Base-by-base conservation (phyloP, 2,888 invertebrate species). In the Hyppa rectilinea region DNA sequence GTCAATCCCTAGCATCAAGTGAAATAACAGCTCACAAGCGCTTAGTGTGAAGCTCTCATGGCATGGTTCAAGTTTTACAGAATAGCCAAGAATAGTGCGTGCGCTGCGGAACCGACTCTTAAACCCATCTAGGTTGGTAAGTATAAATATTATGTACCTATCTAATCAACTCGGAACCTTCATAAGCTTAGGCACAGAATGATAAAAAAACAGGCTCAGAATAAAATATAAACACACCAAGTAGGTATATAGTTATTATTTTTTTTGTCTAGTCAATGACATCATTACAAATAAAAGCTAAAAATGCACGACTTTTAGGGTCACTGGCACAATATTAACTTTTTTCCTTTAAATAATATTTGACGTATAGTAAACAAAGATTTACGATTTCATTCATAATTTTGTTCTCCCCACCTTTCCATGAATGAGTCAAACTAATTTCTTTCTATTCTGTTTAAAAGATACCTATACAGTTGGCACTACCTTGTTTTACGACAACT, bases 371-470 rank as follows among this genome's bases (percentile, higher is more conserved):
- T 77, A 81, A 73, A 81, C 58, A 62, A 77, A 66, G 61, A 73
- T 68, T 79, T 78, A 73, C 78, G 71, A 55, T 72, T 78, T 71
- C 82, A 82, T 82, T 82, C 75, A 82, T 77, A 34, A 63, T 75
- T 73, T 70, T 62, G 61, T 67, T 38, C 49, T 64, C 79, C 83
- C 72, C 72, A 80, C 83, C 52, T 73, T 71, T 64, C 29, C 20
- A 62, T 71, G 85, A 82, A 82, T 82, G 85, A 83, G 64, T 34
- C 63, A 69, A 82, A 80, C 63, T 80, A 79, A 71, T 79, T 85
- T 82, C 61, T 85, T 82, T 83, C 69, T 83, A 68, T 74, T 76
- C 60, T 58, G 80, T 73, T 84, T 68, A 62, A 67, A 4, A 68
- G 38, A 58, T 23, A 47, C 71, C 61, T 61, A 68, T 76, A 72